phyloP scores from a whole-genome alignment of 1,140 invertebrate genomes.

The Drosophila tsacasi region DNA sequence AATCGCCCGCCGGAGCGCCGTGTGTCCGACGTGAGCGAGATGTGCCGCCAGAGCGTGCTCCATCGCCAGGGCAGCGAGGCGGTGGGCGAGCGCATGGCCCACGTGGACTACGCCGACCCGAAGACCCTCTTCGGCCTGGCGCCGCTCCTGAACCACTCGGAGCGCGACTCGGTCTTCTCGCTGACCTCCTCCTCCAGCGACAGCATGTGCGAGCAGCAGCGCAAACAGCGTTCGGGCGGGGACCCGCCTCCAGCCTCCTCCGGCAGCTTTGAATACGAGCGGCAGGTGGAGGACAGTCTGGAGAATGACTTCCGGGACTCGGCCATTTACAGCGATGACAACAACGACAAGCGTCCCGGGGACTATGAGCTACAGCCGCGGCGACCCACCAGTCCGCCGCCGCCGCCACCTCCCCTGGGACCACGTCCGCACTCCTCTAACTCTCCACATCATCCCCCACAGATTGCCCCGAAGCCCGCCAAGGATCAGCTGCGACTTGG shows the following conservation, averaged over 20 bases:
- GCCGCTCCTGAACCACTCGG: conserved; percentile 74
- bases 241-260: conserved; percentile 24
- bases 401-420: conserved; percentile 61
- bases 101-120: conserved; percentile 94
- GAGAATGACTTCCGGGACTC: conserved; percentile 91
- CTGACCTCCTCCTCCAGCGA: conserved; percentile 88
- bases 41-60: conserved; percentile 83
- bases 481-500: conserved; percentile 47
- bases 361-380: conserved; percentile 65
- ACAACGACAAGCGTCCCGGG: conserved; percentile 85
- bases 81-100: conserved; percentile 93
- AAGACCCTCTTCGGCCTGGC: conserved; percentile 87
- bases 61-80: conserved; percentile 93
- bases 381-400: conserved; percentile 60
- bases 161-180: conserved; percentile 87
- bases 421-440: conserved; percentile 17
- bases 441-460: conserved; percentile 41
- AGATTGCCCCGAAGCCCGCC: conserved; percentile 63
- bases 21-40: conserved; percentile 79
- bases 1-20: conserved; percentile 79
- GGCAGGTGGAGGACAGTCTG: conserved; percentile 77
- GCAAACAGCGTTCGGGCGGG: conserved; percentile 43
- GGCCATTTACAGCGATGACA: conserved; percentile 93
- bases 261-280: conserved; percentile 76
- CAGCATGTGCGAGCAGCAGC: conserved; percentile 84